phyloP scores from a whole-genome alignment of 2,113 vertebrate species.

The Plectropomus leopardus region DNA sequence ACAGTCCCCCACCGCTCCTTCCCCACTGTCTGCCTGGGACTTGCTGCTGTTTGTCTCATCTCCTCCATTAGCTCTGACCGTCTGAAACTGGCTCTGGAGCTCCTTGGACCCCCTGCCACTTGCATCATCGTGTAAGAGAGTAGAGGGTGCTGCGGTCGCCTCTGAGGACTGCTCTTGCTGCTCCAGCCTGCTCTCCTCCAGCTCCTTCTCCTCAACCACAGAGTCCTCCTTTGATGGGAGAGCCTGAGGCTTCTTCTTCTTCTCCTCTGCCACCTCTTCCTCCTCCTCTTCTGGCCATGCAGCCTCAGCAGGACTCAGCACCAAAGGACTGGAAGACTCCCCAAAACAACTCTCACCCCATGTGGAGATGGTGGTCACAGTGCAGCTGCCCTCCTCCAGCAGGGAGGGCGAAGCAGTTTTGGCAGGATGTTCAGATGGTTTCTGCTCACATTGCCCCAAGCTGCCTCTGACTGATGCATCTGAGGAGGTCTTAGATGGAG shows the following conservation, averaged over 20 bases:
- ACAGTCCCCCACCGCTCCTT: slow-evolving; percentile 73
- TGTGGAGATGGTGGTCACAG: slow-evolving; percentile 82
- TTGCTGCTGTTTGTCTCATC: slow-evolving; percentile 54
- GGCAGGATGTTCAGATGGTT: slow-evolving; percentile 59
- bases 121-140: slow-evolving; percentile 84
- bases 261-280: slow-evolving; percentile 32
- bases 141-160: slow-evolving; percentile 57
- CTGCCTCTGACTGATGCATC: slow-evolving; percentile 50
- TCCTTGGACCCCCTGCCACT: slow-evolving; percentile 81
- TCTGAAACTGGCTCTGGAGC: slow-evolving; percentile 71
- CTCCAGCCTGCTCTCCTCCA: slow-evolving; percentile 94
- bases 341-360: slow-evolving; percentile 82
- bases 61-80: neutral
- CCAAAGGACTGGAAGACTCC: slow-evolving; percentile 75
- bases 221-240: slow-evolving; percentile 96
- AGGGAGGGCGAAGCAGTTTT: slow-evolving; percentile 78
- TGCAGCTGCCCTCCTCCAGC: slow-evolving; percentile 87
- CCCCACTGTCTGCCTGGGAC: slow-evolving; percentile 69
- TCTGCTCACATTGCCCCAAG: slow-evolving; percentile 63
- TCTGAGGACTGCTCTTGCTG: slow-evolving; percentile 88
- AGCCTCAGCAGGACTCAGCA: slow-evolving; percentile 77
- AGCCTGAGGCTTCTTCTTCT: slow-evolving; percentile 40
- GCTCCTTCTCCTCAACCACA: slow-evolving; percentile 97
- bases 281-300: slow-evolving; percentile 64
- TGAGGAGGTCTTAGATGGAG: slow-evolving; percentile 80